These are phyloP conservation scores for Ranitomeya imitator DNA, from an alignment of 2,113 vertebrate species.

Conservation along the genomic window DNA sequence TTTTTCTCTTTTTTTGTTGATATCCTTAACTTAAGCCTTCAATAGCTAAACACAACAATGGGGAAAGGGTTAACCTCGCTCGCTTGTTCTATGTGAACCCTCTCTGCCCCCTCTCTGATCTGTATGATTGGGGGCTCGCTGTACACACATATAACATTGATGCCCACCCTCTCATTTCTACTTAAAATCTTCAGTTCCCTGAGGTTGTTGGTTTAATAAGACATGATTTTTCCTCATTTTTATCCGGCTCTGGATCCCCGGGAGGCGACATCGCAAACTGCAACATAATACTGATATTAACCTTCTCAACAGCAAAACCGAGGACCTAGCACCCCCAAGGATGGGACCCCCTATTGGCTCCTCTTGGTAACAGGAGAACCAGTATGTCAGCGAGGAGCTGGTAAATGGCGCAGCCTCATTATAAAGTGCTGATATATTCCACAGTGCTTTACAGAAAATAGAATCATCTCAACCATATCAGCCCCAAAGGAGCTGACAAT, in stretches of 20 bases:
- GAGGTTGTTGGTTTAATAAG: constrained; percentile 29
- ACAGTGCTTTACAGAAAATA: not conserved
- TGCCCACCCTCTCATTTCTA: not conserved
- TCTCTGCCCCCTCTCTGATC: not conserved
- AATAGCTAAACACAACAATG: no score
- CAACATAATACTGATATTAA: not conserved
- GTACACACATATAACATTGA: constrained; percentile 8
- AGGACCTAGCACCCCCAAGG: not conserved
- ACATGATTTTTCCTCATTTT: not conserved
- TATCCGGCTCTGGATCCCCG: not conserved
- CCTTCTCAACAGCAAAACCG: not conserved
- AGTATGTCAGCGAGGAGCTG: not conserved
- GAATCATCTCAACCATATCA: not conserved
- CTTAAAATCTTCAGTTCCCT: constrained; percentile 7
- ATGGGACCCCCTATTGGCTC: not conserved
- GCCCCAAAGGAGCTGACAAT: not conserved
- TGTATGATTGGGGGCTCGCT: not conserved
- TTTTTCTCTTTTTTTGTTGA: no score
- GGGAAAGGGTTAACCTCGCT: not conserved
- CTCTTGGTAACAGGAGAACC: no score
- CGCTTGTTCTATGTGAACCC: not conserved
- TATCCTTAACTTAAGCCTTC: no score
- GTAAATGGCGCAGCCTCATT: not conserved
- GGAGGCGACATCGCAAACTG: not conserved
- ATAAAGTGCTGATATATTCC: not conserved